Base-by-base conservation (phyloP, 2,888 invertebrate species). In the Hedychridium roseum region DNA sequence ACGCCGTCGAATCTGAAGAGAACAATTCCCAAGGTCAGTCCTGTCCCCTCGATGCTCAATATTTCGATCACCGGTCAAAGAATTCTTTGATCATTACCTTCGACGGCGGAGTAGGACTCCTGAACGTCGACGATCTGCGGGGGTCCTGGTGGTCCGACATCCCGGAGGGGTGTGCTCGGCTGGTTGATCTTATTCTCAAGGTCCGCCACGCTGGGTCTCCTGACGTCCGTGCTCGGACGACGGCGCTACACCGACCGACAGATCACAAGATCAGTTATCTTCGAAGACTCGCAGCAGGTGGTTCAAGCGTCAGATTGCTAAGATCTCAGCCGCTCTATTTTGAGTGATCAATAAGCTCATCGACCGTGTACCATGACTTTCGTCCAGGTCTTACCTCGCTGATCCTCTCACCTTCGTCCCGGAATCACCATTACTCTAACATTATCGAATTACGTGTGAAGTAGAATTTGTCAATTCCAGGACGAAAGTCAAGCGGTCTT, bases 41-140 rank as follows among this genome's bases (percentile, higher is more conserved):
- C n/a, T 11, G 5, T 31, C 31, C 31, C n/a, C 11, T 5, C n/a
- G n/a, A 12, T 7, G n/a, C 31, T 7, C 5, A 5, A 5, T 5
- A 11, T 7, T 31, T 31, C 14, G 5, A 31, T 5, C 11, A 31
- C 5, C 5, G n/a, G n/a, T 31, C 31, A 5, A 11, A 11, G n/a
- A 7, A 7, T 31, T 31, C 5, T 12, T 11, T 23, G 17, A 36
- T 3, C 14, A n/a, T 65, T 79, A 96, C 97, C 97, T 90, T 98
- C 98, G 80, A 94, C 90, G 49, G 95, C 95, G 34, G 96, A 92
- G 81, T 97, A 96, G 75, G 92, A 97, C 78, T 95, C 94, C 79
- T 95, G 92, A 32, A 93, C 90, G 80, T 95, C 94, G 62, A 95
- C 89, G 78, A 97, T 96, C 62, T 86, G 86, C 28, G 97, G 94